phyloP scores from a whole-genome alignment of 1,140 invertebrate genomes.

The Hetaerina americana region DNA sequence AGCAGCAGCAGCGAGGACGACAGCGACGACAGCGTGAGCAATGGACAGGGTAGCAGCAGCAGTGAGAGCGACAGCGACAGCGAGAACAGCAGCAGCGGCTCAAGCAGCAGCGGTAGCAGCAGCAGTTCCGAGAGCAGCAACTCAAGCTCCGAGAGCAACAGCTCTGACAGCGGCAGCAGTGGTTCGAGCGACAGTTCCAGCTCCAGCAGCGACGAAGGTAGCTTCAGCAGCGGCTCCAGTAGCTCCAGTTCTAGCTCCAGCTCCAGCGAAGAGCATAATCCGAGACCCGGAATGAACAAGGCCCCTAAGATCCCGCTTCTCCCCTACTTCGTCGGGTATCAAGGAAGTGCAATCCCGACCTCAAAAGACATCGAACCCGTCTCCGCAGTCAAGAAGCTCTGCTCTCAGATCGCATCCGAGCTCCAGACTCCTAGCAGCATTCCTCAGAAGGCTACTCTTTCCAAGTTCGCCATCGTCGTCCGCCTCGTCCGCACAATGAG shows the following conservation, averaged over 20 bases:
- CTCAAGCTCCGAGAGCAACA: too few species aligned
- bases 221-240: slow-evolving; percentile 5
- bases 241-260: slow-evolving; percentile 21
- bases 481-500: slow-evolving; percentile 42
- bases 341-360: slow-evolving; percentile 31
- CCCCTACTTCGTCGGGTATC: slow-evolving; percentile 36
- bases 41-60: slow-evolving; percentile 17
- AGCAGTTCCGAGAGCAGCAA: not conserved
- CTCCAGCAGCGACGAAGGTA: slow-evolving; percentile 2
- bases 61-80: slow-evolving; percentile 15
- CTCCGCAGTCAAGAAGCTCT: slow-evolving; percentile 32
- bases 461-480: slow-evolving; percentile 45
- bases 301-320: slow-evolving; percentile 31
- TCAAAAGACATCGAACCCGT: slow-evolving; percentile 23
- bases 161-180: slow-evolving; percentile 7
- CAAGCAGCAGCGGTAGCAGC: slow-evolving; percentile 9
- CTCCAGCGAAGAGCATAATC: slow-evolving; percentile 22
- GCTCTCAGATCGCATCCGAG: slow-evolving; percentile 39
- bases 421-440: slow-evolving; percentile 41
- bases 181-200: slow-evolving; percentile 1
- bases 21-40: not conserved
- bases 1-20: not conserved
- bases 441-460: slow-evolving; percentile 36
- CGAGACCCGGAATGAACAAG: slow-evolving; percentile 30
- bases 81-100: slow-evolving; percentile 4